A percentile compares a stretch with the other conserved stretches of the same genome.
Evolutionary conservation across 2,113 vertebrate species (phyloP).

Genomic region (Bombycilla garrulus): DNA sequence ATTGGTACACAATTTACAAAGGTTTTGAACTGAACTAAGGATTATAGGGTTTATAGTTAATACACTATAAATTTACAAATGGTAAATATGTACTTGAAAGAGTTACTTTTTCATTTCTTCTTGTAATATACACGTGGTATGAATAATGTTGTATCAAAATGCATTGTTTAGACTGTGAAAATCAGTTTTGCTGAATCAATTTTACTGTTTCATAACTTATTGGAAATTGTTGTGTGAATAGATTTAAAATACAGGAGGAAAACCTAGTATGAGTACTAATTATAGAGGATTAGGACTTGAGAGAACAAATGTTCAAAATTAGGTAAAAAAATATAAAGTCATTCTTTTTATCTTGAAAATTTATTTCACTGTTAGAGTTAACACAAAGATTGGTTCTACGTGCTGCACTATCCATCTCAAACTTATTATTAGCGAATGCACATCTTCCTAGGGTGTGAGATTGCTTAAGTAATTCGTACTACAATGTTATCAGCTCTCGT

Average conservation of each 20-base stretch:
- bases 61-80: not conserved
- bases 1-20: not conserved
- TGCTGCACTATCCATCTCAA: not conserved
- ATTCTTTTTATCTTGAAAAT: not conserved
- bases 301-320: not conserved
- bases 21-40: not conserved
- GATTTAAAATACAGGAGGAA: not conserved
- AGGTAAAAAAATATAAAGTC: not conserved
- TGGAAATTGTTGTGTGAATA: not conserved
- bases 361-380: not conserved
- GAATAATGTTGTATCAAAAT: not conserved
- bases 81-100: not conserved
- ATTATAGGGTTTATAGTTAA: not conserved
- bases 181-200: not conserved
- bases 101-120: not conserved
- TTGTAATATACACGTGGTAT: not conserved
- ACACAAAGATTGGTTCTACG: not conserved
- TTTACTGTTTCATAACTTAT: not conserved
- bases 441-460: not conserved
- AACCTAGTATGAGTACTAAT: not conserved
- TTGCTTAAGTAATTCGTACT: not conserved
- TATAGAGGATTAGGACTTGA: not conserved
- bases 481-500: not conserved
- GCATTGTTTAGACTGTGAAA: not conserved
- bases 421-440: not conserved